Conservation (phyloP, 2,113 vertebrate species). For the Thinocorus orbignyianus region DNA sequence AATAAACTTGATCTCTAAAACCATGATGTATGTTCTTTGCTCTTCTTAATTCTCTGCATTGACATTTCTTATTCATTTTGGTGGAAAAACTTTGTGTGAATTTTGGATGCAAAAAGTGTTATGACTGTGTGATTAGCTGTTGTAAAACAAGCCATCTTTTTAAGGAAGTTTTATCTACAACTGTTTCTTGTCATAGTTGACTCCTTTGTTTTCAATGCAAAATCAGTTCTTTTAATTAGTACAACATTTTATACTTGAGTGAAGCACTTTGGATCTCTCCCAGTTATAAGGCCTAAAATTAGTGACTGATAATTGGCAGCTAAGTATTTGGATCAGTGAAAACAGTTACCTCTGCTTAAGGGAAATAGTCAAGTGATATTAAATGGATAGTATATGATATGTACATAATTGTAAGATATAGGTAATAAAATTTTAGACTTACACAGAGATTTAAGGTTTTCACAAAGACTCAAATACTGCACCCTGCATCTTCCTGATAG, state of each 20-base stretch:
- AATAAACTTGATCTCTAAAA: constrained; percentile 52
- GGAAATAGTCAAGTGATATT: background rate
- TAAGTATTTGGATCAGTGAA: background rate
- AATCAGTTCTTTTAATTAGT: background rate
- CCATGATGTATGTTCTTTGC: constrained; percentile 18
- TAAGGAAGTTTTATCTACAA: too few relatives aligned
- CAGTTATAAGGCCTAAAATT: background rate
- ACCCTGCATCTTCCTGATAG: background rate
- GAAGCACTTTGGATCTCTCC: background rate
- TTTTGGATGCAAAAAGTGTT: background rate
- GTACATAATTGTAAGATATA: background rate
- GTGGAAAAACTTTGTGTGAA: background rate
- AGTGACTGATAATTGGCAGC: background rate
- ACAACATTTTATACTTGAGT: background rate
- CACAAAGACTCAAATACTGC: background rate
- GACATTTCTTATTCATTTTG: background rate
- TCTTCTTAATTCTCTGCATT: background rate
- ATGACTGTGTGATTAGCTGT: background rate
- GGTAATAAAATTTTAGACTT: background rate
- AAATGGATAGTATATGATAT: background rate
- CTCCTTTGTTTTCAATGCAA: background rate
- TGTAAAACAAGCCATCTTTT: background rate
- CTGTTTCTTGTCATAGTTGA: background rate
- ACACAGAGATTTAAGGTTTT: background rate
- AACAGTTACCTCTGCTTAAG: background rate